Conservation (phyloP, 2,113 vertebrate species). For the Ancistrus triradiatus region DNA sequence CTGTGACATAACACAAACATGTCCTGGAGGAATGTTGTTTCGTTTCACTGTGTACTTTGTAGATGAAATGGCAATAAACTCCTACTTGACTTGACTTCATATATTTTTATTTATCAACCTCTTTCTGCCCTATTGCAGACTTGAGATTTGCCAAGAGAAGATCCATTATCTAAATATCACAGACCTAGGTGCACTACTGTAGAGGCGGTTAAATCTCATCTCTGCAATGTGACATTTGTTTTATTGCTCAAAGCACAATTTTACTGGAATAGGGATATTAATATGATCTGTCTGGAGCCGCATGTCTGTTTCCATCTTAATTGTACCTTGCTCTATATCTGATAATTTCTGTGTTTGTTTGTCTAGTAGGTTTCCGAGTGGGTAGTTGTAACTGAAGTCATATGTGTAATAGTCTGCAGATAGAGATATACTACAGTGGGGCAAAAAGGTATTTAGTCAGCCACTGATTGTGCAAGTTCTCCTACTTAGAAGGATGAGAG, state of each 20-base stretch:
- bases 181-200: slow-evolving; percentile 19
- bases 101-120: no score
- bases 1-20: no score
- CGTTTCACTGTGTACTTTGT: no score
- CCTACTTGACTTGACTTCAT: no score
- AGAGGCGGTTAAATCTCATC: slow-evolving; percentile 43
- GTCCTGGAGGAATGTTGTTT: no score
- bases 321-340: slow-evolving; percentile 2
- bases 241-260: neutral
- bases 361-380: neutral
- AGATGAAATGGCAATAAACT: no score
- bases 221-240: slow-evolving; percentile 37
- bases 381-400: neutral
- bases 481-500: no score
- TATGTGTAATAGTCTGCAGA: neutral
- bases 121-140: no score
- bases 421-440: no score
- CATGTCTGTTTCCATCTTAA: slow-evolving; percentile 26
- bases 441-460: no score
- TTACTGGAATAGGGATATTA: slow-evolving; percentile 24
- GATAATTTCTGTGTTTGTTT: neutral
- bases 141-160: no score
- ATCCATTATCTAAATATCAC: slow-evolving; percentile 37
- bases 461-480: no score
- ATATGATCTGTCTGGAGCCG: slow-evolving; percentile 6